phyloP scores from a whole-genome alignment of 1,140 invertebrate genomes.

The Aphaenogaster floridana region DNA sequence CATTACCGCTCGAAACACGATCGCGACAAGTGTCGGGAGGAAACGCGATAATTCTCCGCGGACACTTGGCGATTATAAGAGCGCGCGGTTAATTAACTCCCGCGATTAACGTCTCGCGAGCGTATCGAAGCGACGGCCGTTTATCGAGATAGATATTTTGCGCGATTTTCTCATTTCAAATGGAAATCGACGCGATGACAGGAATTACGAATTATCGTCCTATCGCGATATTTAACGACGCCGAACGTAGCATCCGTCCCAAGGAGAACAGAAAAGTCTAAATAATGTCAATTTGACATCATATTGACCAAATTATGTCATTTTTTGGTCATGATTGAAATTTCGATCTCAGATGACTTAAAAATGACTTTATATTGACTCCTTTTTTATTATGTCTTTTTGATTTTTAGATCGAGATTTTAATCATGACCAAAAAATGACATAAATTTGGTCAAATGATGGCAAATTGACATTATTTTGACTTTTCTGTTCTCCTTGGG shows the following conservation, averaged over 20 bases:
- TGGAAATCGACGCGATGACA: neutral
- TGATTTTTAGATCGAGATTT: no score
- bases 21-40: slow-evolving; percentile 9
- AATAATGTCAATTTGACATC: no score
- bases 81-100: slow-evolving; percentile 16
- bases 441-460: no score
- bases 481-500: no score
- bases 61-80: slow-evolving; percentile 6
- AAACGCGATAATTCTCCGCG: slow-evolving; percentile 7
- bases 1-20: slow-evolving; percentile 5
- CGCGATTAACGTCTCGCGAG: slow-evolving; percentile 12
- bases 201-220: neutral
- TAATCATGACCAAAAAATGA: no score
- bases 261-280: no score
- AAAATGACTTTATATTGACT: no score
- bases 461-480: no score
- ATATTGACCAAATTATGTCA: no score
- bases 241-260: neutral
- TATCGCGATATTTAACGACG: neutral
- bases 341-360: no score
- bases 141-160: neutral
- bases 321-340: no score
- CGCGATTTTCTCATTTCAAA: neutral
- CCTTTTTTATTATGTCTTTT: no score
- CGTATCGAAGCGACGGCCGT: neutral